phyloP scores from a whole-genome alignment of 2,113 vertebrate species.

The Bungarus multicinctus region DNA sequence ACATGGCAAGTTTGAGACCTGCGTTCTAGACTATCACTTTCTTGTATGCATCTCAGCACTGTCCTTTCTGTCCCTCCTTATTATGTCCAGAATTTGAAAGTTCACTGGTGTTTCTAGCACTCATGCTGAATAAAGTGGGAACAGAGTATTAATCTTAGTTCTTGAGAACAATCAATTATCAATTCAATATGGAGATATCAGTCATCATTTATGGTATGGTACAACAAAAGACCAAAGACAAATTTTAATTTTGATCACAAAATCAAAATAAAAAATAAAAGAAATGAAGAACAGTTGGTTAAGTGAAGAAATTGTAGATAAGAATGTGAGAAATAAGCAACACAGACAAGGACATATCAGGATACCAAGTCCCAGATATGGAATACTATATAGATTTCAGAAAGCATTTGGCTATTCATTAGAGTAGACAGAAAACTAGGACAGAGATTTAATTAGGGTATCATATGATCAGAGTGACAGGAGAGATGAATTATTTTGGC shows the following conservation, averaged over 20 bases:
- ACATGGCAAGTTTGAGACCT: too few species aligned
- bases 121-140: not conserved
- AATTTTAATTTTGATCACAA: not conserved
- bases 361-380: not conserved
- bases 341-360: not conserved
- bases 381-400: not conserved
- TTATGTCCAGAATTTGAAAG: not conserved
- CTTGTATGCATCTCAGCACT: not conserved
- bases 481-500: not conserved
- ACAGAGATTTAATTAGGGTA: not conserved
- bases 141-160: not conserved
- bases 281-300: not conserved
- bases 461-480: not conserved
- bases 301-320: not conserved
- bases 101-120: not conserved
- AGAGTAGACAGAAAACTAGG: not conserved
- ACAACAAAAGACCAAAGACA: not conserved
- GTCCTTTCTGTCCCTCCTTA: not conserved
- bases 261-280: not conserved
- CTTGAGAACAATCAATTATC: not conserved
- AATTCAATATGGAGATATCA: not conserved
- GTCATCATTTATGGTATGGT: not conserved
- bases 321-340: not conserved
- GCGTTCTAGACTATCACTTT: not conserved
- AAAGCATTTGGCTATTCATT: not conserved